A percentile compares a stretch with the other conserved stretches of the same genome.
These are phyloP conservation scores for Pemphigus obesinymphae DNA, from an alignment of 1,140 invertebrate species.

Conservation along the genomic window DNA sequence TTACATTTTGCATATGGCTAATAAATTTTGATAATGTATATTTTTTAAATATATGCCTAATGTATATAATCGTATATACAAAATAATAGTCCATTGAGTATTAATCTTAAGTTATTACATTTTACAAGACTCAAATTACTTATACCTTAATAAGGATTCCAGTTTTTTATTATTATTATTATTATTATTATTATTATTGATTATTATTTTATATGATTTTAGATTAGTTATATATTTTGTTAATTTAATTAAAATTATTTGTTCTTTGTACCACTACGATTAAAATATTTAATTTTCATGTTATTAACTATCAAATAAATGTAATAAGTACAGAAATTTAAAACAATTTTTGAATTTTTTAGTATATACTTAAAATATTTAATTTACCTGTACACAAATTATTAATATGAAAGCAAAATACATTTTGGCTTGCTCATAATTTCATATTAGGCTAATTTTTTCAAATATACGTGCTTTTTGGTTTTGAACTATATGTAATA, in stretches of 20 bases:
- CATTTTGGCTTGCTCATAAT: background rate
- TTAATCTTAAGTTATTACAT: constrained; percentile 11
- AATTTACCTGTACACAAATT: background rate
- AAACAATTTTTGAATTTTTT: background rate
- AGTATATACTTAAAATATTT: background rate
- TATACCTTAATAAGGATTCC: background rate
- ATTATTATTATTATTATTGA: background rate
- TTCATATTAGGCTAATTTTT: background rate
- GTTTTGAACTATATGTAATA: background rate
- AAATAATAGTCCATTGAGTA: background rate
- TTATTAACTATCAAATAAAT: constrained; percentile 28
- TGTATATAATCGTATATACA: no score
- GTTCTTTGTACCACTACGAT: constrained; percentile 18
- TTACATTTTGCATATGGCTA: background rate
- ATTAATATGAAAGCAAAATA: background rate
- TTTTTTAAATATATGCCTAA: background rate
- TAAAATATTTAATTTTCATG: constrained; percentile 18
- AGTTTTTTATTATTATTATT: background rate
- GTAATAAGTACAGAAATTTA: background rate
- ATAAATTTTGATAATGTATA: background rate
- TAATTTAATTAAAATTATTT: constrained; percentile 29
- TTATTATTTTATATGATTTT: constrained; percentile 34
- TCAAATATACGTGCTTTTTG: background rate
- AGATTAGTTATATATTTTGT: constrained; percentile 23
- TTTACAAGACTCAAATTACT: constrained; percentile 3